Conservation (phyloP, 2,888 invertebrate species). For the Auanema freiburgensis region DNA sequence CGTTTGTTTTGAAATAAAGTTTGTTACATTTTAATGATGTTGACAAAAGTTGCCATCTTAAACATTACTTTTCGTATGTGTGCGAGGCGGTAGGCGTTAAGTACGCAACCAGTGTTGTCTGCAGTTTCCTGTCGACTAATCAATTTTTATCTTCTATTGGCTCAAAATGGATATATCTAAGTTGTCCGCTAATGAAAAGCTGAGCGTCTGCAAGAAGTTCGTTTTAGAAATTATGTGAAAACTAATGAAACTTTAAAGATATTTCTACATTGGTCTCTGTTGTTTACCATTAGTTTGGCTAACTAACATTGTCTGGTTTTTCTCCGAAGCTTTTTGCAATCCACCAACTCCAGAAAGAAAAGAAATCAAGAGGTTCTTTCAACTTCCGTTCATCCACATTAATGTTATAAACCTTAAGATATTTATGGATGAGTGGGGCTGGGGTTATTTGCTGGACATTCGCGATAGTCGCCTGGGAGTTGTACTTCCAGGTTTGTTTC, state of each 20-base stretch:
- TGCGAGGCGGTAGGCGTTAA: no score
- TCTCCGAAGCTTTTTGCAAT: constrained; percentile 36
- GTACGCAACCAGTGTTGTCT: no score
- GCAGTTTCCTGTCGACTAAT: no score
- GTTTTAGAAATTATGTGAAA: not conserved
- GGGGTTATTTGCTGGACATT: constrained; percentile 34
- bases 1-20: no score
- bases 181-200: constrained; percentile 28
- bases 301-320: constrained; percentile 40
- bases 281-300: constrained; percentile 42
- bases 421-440: constrained; percentile 24
- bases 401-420: constrained; percentile 7
- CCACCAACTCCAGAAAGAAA: constrained; percentile 27
- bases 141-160: no score
- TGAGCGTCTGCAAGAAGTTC: constrained; percentile 38
- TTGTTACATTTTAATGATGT: no score
- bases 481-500: constrained; percentile 34
- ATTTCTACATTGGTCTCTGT: constrained; percentile 37
- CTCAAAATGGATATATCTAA: constrained; percentile 35
- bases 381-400: constrained; percentile 5
- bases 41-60: no score
- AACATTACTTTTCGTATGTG: no score
- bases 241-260: constrained; percentile 25
- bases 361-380: constrained; percentile 34
- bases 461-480: constrained; percentile 35